phyloP scores from a whole-genome alignment of 2,113 vertebrate species.

The Felis catus region F.catus_Fca126_mat1.0 CM031428.1:4603501-4604000 shows the following conservation, averaged over 20 bases:
- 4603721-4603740: neutral
- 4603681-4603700: neutral
- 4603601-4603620: neutral
- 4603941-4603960: neutral
- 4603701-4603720: neutral
- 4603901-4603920: neutral
- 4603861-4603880: neutral
- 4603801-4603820: neutral
- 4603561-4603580: neutral
- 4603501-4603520: neutral
- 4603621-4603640: neutral
- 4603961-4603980: neutral
- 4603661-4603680: neutral
- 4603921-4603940: neutral
- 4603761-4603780: neutral
- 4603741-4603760: neutral
- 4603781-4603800: neutral
- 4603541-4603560: neutral
- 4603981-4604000: neutral
- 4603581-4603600: rapidly evolving
- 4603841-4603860: neutral
- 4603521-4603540: neutral
- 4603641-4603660: neutral
- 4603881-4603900: neutral
- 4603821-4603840: neutral